Percentiles rank a stretch among this genome's conserved stretches.
phyloP scores from a whole-genome alignment of 2,113 vertebrate species.

The Psettodes erumei region DNA sequence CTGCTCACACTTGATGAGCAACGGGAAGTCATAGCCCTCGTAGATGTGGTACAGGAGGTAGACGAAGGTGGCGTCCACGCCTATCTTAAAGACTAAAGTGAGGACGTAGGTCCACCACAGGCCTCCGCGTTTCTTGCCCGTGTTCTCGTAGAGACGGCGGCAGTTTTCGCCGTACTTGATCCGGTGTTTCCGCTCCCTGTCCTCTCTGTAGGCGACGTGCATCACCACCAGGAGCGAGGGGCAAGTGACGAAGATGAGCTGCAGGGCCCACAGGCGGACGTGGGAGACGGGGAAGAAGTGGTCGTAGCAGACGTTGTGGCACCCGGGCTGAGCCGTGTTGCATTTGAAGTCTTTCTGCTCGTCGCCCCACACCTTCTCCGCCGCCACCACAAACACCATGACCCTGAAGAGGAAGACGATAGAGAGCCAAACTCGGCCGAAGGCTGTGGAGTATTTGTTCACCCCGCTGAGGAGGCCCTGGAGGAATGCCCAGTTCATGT shows the following conservation, averaged over 20 bases:
- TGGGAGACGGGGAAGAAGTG: slow-evolving; percentile 95
- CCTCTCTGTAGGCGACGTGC: slow-evolving; percentile 93
- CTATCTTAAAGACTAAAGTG: slow-evolving; percentile 90
- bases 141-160: slow-evolving; percentile 80
- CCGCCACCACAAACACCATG: slow-evolving; percentile 93
- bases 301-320: slow-evolving; percentile 94
- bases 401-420: slow-evolving; percentile 95
- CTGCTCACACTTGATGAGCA: slow-evolving; percentile 87
- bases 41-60: slow-evolving; percentile 90
- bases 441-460: slow-evolving; percentile 95
- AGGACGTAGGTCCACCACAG: slow-evolving; percentile 97
- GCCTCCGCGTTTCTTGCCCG: slow-evolving; percentile 92
- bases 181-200: slow-evolving; percentile 81
- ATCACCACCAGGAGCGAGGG: slow-evolving; percentile 94
- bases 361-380: slow-evolving; percentile 92
- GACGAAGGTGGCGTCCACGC: slow-evolving; percentile 87
- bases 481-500: slow-evolving; percentile 94
- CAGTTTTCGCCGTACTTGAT: slow-evolving; percentile 70
- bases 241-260: slow-evolving; percentile 98
- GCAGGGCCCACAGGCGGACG: slow-evolving; percentile 95
- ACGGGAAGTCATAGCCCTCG: slow-evolving; percentile 88
- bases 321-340: slow-evolving; percentile 94
- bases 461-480: slow-evolving; percentile 90
- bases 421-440: slow-evolving; percentile 94
- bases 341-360: slow-evolving; percentile 96